Evolutionary conservation across 2,888 invertebrate species (phyloP), one percentile per base, ranked within the genome.

Genomic region (Agrochola lychnidis): DNA sequence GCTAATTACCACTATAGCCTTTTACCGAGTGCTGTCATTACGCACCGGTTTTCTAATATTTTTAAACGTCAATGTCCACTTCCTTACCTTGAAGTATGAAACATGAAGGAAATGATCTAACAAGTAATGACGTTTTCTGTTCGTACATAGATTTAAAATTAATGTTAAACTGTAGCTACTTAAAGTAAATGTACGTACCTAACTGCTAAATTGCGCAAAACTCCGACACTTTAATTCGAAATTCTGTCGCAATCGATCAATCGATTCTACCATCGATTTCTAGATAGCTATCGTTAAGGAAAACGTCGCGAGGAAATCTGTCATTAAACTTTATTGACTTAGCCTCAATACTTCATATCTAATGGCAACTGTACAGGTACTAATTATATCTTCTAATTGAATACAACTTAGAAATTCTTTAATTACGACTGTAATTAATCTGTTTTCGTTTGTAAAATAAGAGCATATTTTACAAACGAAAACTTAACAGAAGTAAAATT

Each of bases 261-360:
- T 10, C 30, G 56, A 82, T 64, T 69, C 40, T 42, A 56, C 64
- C 59, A 74, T 69, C 51, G 79, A 72, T 83, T 70, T 71, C 61
- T 71, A 62, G 73, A 73, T 75, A 12, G 51, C 40, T 9, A 83
- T 76, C 71, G 42, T 16, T 42, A 63, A 59, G 79, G 69, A 73
- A 83, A 82, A 67, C 42, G 61, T 76, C 62, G 53, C 51, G 22
- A 62, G 69, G 79, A 79, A 70, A 80, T 83, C 66, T 68, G 19
- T 76, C 57, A 76, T 80, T 79, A 59, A 22, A 56, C 2, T 69
- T 67, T 74, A 82, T 68, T 51, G 73, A 40, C 14, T 70, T 82
- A 79, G 25, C 83, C 82, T 79, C 76, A 70, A 82, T 83, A 76
- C 57, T 72, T 83, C 51, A 68, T 69, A 62, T 56, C 19, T 66